Evolutionary conservation across 2,113 vertebrate species (phyloP), one percentile per base, ranked within the genome.

Genomic region (Nansenia antarctica): DNA sequence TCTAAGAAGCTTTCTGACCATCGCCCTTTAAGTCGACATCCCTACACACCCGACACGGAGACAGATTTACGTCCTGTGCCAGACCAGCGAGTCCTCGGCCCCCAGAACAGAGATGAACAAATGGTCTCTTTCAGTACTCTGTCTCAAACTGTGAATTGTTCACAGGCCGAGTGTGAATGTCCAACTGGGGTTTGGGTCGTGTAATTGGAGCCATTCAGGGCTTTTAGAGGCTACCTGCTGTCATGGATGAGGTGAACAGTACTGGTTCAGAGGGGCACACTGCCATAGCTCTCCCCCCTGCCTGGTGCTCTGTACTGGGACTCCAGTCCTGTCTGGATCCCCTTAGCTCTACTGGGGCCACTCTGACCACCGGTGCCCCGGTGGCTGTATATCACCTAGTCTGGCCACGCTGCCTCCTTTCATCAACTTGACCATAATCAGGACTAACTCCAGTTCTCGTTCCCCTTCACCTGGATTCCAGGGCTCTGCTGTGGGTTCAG

Each of bases 401-500:
- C 63, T 29, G 34, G 14, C 45, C 70, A 72, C 54, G 35, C 37
- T 47, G 58, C 37, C 59, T 72, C 47, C 70, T 74, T 79, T 84
- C 77, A 81, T 59, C 15, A 9, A 31, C 3, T 66, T 35, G 57
- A 49, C 30, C 42, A 57, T 72, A 79, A 74, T 67, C 67, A 69
- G 67, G 32, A 70, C 65, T 65, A 39, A 65, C 39, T 82, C 76
- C 72, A 65, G 73, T 53, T 62, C 52, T 73, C 49, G 69, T 72
- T 76, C 65, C 57, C 60, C 70, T 82, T 73, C 79, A 87, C 73
- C 77, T 85, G 78, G 39, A 34, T 54, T 73, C 70, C 32, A 61
- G 32, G 49, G 55, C 57, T 76, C 15, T 63, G 62, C 61, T 72
- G 68, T 76, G 80, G 69, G 72, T 72, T 76, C 67, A 83, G 83